A percentile compares a stretch with the other conserved stretches of the same genome.
Conservation (phyloP, 2,797 vertebrate genomes). For the Spea hammondii region DNA sequence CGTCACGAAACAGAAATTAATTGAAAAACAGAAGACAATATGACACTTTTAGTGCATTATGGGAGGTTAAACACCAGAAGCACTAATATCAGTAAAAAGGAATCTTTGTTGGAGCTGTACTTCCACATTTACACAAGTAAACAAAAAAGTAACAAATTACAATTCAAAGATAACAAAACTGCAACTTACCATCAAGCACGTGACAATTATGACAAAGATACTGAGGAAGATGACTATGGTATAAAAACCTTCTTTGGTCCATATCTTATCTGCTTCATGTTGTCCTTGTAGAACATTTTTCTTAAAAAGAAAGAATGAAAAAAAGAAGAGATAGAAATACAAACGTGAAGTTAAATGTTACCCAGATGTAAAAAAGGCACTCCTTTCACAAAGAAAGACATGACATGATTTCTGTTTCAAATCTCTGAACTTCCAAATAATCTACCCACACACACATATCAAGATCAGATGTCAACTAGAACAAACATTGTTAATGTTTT, state of each 20-base stretch:
- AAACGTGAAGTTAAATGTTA: background rate
- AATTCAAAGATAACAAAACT: background rate
- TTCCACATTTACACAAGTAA: no score
- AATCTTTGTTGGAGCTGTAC: no score
- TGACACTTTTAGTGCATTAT: no score
- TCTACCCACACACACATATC: background rate
- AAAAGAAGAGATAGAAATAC: constrained; percentile 55
- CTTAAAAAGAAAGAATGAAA: constrained; percentile 64
- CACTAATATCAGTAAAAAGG: no score
- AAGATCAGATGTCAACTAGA: constrained; percentile 17
- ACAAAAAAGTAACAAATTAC: no score
- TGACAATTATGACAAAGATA: constrained; percentile 83
- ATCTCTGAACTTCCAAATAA: constrained; percentile 15
- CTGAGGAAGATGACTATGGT: constrained; percentile 85
- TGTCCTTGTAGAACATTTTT: constrained; percentile 87
- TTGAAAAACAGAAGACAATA: no score
- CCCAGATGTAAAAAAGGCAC: constrained; percentile 23
- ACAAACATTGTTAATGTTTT: constrained; percentile 14
- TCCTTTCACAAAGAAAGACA: background rate
- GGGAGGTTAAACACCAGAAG: no score
- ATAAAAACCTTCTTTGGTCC: constrained; percentile 84
- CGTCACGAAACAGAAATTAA: no score
- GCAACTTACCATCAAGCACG: constrained; percentile 85
- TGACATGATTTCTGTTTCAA: background rate
- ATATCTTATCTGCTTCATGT: constrained; percentile 78